These are phyloP conservation scores for Lasioglossum oenotherae DNA, from an alignment of 2,888 invertebrate genomes.

Conservation along the genomic window DNA sequence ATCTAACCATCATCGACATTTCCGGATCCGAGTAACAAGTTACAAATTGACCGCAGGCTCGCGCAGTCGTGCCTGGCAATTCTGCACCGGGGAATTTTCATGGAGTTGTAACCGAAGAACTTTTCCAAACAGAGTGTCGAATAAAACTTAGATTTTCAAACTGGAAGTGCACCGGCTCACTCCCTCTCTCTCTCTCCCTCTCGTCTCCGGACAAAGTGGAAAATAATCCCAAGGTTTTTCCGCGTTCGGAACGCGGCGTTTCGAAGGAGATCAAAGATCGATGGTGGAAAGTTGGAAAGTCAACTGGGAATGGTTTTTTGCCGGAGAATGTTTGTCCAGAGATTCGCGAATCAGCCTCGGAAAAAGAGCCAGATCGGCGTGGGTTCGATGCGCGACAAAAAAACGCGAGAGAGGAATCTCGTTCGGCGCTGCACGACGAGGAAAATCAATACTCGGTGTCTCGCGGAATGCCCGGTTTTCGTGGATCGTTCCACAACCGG, in stretches of 20 bases:
- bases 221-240: not conserved
- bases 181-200: not conserved
- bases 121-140: not conserved
- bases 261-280: not conserved
- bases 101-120: not conserved
- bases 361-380: conserved; percentile 6
- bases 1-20: not conserved
- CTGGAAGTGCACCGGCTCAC: not conserved
- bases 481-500: conserved; percentile 25
- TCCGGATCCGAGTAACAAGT: not conserved
- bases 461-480: conserved; percentile 13
- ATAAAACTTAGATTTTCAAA: not conserved
- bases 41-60: not conserved
- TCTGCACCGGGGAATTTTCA: not conserved
- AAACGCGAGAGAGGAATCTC: not conserved
- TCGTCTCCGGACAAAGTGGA: not conserved
- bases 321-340: not conserved
- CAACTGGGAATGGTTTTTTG: not conserved
- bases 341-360: not conserved
- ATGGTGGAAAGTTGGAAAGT: not conserved
- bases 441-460: conserved; percentile 34
- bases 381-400: conserved; percentile 9
- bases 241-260: not conserved
- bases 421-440: conserved; percentile 14
- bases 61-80: not conserved